These are phyloP conservation scores for Oscheius sp. DNA, from an alignment of 2,888 invertebrate species.

Conservation along the genomic window DNA sequence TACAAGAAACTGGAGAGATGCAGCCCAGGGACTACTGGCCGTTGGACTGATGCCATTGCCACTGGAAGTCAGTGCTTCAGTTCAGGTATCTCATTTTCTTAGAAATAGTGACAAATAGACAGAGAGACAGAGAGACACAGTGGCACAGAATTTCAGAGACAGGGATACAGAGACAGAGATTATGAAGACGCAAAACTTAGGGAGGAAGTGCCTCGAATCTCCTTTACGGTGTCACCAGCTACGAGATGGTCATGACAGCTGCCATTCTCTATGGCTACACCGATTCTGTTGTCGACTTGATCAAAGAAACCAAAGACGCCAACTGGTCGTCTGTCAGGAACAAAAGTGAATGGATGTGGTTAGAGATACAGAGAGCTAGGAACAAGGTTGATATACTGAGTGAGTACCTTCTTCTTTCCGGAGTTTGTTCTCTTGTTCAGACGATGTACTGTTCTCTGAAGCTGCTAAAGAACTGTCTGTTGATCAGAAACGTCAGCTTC, in stretches of 20 bases:
- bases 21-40: background rate
- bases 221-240: background rate
- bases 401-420: background rate
- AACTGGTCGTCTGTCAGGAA: background rate
- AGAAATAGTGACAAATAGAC: too few relatives aligned
- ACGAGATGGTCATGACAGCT: slow-evolving; percentile 3
- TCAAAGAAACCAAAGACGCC: background rate
- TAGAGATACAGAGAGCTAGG: slow-evolving; percentile 19
- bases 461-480: slow-evolving; percentile 12
- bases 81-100: too few relatives aligned
- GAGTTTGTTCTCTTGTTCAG: background rate
- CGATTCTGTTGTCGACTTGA: background rate
- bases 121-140: too few relatives aligned
- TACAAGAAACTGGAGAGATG: background rate
- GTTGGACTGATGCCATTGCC: slow-evolving; percentile 14
- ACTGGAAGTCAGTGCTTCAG: background rate
- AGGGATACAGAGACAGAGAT: too few relatives aligned
- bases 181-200: background rate
- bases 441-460: slow-evolving; percentile 9
- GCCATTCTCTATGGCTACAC: slow-evolving; percentile 15
- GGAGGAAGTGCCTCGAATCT: background rate
- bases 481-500: slow-evolving; percentile 13
- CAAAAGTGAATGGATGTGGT: slow-evolving; percentile 14
- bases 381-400: slow-evolving; percentile 13
- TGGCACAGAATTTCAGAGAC: too few relatives aligned